phyloP scores from a whole-genome alignment of 1,140 invertebrate species.

The Rhynchophorus ferrugineus region DNA sequence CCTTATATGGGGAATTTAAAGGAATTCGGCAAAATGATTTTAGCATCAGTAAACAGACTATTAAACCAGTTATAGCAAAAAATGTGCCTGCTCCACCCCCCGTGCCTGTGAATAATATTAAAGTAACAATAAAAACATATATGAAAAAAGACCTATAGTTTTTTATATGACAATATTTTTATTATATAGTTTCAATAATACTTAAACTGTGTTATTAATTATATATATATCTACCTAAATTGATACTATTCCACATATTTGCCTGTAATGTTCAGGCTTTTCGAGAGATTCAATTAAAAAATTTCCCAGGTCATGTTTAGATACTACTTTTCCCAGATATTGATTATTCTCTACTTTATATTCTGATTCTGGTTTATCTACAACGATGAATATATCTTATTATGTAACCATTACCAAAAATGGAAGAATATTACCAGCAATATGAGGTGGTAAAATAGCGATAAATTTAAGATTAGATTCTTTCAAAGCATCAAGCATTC shows the following conservation, averaged over 20 bases:
- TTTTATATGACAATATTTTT: neutral
- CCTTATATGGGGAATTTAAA: constrained; percentile 50
- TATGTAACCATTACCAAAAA: constrained; percentile 19
- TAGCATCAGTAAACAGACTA: neutral
- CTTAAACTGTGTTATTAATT: no score
- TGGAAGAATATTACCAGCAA: constrained; percentile 49
- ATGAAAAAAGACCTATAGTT: constrained; percentile 32
- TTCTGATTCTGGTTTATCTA: constrained; percentile 50
- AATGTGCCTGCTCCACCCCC: constrained; percentile 22
- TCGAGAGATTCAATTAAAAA: constrained; percentile 66
- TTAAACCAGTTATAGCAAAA: neutral
- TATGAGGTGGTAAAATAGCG: constrained; percentile 73
- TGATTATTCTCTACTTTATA: constrained; percentile 51
- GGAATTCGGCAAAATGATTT: constrained; percentile 2
- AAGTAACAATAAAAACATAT: constrained; percentile 29
- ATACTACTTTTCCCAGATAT: constrained; percentile 57
- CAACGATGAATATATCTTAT: constrained; percentile 7
- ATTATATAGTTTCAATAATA: neutral
- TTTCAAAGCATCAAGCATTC: constrained; percentile 65
- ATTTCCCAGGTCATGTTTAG: constrained; percentile 65
- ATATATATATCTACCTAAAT: no score
- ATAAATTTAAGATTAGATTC: constrained; percentile 63
- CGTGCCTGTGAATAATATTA: constrained; percentile 7
- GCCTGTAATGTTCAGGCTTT: constrained; percentile 59
- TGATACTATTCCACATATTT: constrained; percentile 53